Conservation (phyloP, 2,113 vertebrate genomes). For the Charadrius vociferus region DNA sequence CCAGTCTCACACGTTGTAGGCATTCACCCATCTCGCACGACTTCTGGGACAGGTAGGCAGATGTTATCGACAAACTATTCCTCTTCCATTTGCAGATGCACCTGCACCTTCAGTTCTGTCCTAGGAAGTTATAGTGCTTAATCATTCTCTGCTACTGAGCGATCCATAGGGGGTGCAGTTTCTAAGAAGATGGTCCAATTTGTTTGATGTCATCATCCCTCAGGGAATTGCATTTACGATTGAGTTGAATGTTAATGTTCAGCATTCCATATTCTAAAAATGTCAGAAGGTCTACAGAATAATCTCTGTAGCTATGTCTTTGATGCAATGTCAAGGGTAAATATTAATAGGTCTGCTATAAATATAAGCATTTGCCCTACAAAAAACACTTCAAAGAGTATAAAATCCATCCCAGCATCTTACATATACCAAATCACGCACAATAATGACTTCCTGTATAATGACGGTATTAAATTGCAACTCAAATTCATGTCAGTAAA, state of each 20-base stretch:
- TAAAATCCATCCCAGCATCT: constrained; percentile 13
- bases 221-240: background rate
- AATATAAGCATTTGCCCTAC: constrained; percentile 19
- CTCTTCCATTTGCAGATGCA: background rate
- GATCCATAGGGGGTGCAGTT: background rate
- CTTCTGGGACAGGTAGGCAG: background rate
- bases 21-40: background rate
- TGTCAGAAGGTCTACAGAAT: constrained; percentile 20
- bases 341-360: constrained; percentile 60
- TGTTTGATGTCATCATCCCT: constrained; percentile 15
- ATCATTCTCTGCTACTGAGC: background rate
- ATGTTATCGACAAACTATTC: fast-evolving
- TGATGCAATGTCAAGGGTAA: constrained; percentile 30
- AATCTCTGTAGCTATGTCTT: constrained; percentile 4
- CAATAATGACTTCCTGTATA: background rate
- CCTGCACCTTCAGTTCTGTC: background rate
- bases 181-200: constrained; percentile 11
- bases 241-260: constrained; percentile 39
- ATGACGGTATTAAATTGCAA: background rate
- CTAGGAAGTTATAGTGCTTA: background rate
- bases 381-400: constrained; percentile 8
- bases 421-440: background rate
- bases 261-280: constrained; percentile 45
- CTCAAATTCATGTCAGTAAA: background rate
- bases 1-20: background rate